Percentiles rank a stretch among this genome's conserved stretches.
Conservation (phyloP, 1,140 invertebrate genomes). For the Drosophila elegans region DNA sequence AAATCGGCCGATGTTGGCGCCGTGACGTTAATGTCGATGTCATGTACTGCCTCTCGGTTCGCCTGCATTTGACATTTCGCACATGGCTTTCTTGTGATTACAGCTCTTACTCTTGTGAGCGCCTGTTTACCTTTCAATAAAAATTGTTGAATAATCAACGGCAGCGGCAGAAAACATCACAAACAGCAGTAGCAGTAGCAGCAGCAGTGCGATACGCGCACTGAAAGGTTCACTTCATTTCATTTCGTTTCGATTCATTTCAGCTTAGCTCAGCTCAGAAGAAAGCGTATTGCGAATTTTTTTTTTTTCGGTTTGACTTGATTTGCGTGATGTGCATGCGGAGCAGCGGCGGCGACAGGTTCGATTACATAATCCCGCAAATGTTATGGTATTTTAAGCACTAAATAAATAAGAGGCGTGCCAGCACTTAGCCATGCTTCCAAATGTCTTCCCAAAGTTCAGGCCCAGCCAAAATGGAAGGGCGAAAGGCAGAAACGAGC, state of each 20-base stretch:
- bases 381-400: constrained; percentile 82
- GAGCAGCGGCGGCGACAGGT: constrained; percentile 42
- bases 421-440: constrained; percentile 43
- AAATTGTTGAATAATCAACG: constrained; percentile 78
- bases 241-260: constrained; percentile 26
- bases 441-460: constrained; percentile 63
- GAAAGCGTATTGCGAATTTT: constrained; percentile 78
- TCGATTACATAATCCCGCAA: constrained; percentile 69
- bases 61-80: constrained; percentile 78
- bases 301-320: constrained; percentile 61
- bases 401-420: constrained; percentile 73
- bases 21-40: constrained; percentile 76
- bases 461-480: constrained; percentile 56
- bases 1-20: constrained; percentile 49
- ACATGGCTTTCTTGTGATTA: constrained; percentile 76
- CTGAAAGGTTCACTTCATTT: constrained; percentile 71
- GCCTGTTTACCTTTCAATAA: constrained; percentile 79
- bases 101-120: constrained; percentile 56
- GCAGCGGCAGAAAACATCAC: constrained; percentile 42
- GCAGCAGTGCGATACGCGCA: constrained; percentile 45
- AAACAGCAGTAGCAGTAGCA: constrained; percentile 5
- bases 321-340: constrained; percentile 81
- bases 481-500: constrained; percentile 52
- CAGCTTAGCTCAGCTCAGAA: constrained; percentile 43
- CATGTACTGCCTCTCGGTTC: constrained; percentile 51